Evolutionary conservation across 2,797 vertebrate species (phyloP).

Genomic region (Gobio occitaniae): DNA sequence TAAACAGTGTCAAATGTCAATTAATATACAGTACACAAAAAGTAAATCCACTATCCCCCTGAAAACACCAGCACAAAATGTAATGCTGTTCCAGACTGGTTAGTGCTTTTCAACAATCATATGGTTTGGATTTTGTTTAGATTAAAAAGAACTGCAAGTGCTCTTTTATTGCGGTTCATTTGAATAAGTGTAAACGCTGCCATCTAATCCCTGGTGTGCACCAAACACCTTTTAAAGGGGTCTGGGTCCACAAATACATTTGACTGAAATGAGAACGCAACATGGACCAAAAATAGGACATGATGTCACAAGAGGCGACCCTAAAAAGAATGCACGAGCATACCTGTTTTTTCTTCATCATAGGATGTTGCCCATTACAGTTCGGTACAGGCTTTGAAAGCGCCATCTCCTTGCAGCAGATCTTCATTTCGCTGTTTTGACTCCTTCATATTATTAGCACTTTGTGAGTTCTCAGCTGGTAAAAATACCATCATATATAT

Average conservation of each 20-base stretch:
- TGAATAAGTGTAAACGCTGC: neutral
- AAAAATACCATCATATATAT: neutral
- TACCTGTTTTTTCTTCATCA: neutral
- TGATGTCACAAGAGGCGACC: neutral
- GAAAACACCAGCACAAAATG: neutral
- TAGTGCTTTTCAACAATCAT: neutral
- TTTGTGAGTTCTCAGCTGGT: neutral
- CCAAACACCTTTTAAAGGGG: neutral
- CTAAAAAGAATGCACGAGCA: neutral
- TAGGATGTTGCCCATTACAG: neutral
- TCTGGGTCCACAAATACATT: neutral
- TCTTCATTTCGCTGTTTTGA: neutral
- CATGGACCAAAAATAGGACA: neutral
- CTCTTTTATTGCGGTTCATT: neutral
- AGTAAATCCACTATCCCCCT: neutral
- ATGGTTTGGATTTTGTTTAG: neutral
- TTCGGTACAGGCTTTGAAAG: neutral
- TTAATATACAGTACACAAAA: neutral
- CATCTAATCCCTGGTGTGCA: neutral
- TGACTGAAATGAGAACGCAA: neutral
- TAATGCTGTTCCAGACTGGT: neutral
- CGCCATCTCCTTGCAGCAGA: neutral
- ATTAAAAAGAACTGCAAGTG: neutral
- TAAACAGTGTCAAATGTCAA: constrained; percentile 2
- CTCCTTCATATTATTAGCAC: neutral